phyloP scores from a whole-genome alignment of 64 coral and sea anemone genomes.

The Acropora tenuis region DNA sequence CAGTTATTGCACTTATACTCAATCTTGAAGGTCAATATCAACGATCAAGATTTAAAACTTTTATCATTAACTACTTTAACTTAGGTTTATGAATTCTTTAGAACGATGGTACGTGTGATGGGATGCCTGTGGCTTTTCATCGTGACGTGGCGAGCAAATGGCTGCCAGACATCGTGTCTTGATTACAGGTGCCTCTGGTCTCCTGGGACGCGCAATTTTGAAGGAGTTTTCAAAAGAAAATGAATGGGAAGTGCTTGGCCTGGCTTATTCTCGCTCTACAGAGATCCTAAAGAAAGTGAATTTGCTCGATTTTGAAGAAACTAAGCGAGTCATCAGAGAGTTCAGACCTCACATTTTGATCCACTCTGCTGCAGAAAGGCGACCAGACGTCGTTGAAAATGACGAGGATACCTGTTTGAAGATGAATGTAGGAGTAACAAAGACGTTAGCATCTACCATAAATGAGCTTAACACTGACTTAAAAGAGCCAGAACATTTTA shows the following conservation, averaged over 20 bases:
- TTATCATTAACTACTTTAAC: too few relatives aligned
- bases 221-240: constrained; percentile 59
- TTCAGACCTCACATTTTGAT: constrained; percentile 84
- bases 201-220: constrained; percentile 81
- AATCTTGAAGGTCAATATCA: too few relatives aligned
- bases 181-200: constrained; percentile 82
- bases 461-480: constrained; percentile 62
- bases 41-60: too few relatives aligned
- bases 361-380: constrained; percentile 79
- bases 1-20: too few relatives aligned
- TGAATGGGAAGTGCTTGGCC: constrained; percentile 66
- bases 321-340: constrained; percentile 54
- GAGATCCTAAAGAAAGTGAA: constrained; percentile 77
- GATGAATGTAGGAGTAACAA: constrained; percentile 81
- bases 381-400: constrained; percentile 82
- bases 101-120: background rate
- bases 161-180: constrained; percentile 57
- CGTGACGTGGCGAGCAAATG: constrained; percentile 34
- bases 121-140: background rate
- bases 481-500: constrained; percentile 67
- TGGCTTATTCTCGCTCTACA: constrained; percentile 68
- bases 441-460: constrained; percentile 67
- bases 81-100: too few relatives aligned
- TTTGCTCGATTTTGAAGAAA: constrained; percentile 81
- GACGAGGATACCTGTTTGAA: constrained; percentile 56